Conservation (phyloP, 2,888 invertebrate species). For the Dugesia japonica region DNA sequence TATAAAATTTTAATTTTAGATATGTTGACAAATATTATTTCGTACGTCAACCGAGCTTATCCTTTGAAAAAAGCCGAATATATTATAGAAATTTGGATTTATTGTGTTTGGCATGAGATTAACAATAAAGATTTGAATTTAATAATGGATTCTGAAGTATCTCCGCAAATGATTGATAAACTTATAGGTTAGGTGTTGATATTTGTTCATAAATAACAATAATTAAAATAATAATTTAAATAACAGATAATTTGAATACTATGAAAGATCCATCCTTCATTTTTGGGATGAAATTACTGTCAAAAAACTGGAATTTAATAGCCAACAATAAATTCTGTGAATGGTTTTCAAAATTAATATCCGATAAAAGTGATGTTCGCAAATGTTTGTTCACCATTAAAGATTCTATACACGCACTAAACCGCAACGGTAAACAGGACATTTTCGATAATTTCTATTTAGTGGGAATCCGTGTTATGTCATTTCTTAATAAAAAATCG, state of each 20-base stretch:
- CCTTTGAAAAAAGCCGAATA: neutral
- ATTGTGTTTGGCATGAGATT: neutral
- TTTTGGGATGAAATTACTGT: neutral
- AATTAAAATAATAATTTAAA: no score
- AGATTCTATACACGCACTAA: neutral
- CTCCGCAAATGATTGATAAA: neutral
- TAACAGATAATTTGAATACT: neutral
- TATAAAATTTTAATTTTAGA: neutral
- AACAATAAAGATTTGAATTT: neutral
- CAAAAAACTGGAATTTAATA: constrained; percentile 6
- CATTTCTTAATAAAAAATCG: neutral
- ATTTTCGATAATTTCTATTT: neutral
- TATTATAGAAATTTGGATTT: neutral
- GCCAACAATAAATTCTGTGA: neutral
- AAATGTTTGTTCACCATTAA: neutral
- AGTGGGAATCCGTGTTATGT: neutral
- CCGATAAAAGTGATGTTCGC: neutral
- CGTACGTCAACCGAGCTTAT: neutral
- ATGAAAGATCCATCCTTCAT: neutral
- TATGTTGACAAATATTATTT: neutral
- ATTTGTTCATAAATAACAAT: neutral
- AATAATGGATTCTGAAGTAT: neutral
- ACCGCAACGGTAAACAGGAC: neutral
- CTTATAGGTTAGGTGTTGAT: neutral
- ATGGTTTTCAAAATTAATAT: constrained; percentile 1